Percentiles rank a stretch among this genome's conserved stretches.
Evolutionary conservation across 2,113 vertebrate genomes (phyloP).

Genomic region (Pardalotus punctatus): DNA sequence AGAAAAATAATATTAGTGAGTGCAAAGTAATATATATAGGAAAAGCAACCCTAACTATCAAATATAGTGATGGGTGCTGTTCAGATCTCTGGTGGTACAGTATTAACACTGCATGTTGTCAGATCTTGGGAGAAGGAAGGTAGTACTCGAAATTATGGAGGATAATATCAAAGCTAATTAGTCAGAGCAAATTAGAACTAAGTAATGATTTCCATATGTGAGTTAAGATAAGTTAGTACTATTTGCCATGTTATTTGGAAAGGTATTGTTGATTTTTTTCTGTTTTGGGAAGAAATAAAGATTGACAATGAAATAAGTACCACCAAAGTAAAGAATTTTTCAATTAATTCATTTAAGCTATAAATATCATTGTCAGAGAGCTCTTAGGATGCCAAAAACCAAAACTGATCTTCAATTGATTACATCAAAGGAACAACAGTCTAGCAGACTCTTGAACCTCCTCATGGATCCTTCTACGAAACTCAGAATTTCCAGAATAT

Average conservation of each 20-base stretch:
- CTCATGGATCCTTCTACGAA: neutral
- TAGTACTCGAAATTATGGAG: neutral
- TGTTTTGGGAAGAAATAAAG: neutral
- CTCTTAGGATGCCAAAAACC: neutral
- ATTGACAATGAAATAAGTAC: neutral
- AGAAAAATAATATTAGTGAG: neutral
- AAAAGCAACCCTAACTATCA: neutral
- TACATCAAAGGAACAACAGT: neutral
- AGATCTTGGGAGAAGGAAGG: neutral
- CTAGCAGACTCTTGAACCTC: neutral
- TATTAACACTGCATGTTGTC: neutral
- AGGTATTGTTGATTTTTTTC: neutral
- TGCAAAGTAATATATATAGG: neutral
- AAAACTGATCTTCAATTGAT: neutral
- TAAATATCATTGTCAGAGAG: neutral
- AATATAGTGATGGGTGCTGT: neutral
- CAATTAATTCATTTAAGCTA: neutral
- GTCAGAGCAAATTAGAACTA: neutral
- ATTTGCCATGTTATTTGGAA: neutral
- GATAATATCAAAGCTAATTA: neutral
- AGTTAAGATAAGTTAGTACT: neutral
- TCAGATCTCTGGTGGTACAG: neutral
- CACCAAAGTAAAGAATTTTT: neutral
- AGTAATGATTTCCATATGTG: neutral
- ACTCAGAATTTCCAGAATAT: neutral